Conservation (phyloP, 1,140 invertebrate genomes). For the Listronotus bonariensis region DNA sequence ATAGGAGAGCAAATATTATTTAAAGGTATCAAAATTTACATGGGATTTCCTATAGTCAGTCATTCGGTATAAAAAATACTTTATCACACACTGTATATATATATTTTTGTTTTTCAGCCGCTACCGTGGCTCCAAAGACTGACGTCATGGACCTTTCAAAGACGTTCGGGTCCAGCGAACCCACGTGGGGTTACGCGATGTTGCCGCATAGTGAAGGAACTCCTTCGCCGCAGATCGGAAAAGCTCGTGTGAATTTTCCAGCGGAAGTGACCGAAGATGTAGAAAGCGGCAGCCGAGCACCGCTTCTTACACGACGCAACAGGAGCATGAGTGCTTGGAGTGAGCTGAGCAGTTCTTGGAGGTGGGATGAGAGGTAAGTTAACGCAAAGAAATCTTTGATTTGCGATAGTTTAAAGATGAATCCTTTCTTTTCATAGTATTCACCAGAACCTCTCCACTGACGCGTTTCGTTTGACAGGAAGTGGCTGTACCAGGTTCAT, state of each 20-base stretch:
- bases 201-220: slow-evolving; percentile 56
- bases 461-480: too few relatives aligned
- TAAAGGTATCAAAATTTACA: too few relatives aligned
- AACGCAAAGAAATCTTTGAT: too few relatives aligned
- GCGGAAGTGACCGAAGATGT: slow-evolving; percentile 64
- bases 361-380: slow-evolving; percentile 77
- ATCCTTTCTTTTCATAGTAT: too few relatives aligned
- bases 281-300: slow-evolving; percentile 52
- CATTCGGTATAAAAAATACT: too few relatives aligned
- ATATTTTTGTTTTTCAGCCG: not conserved
- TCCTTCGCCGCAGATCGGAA: slow-evolving; percentile 52
- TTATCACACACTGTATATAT: too few relatives aligned
- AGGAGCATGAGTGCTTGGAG: slow-evolving; percentile 85
- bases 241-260: slow-evolving; percentile 70
- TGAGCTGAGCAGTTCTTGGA: slow-evolving; percentile 78
- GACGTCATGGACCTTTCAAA: slow-evolving; percentile 4
- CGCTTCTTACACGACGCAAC: slow-evolving; percentile 61
- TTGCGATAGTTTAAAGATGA: too few relatives aligned
- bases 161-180: slow-evolving; percentile 44
- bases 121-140: slow-evolving; percentile 27
- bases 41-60: too few relatives aligned
- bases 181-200: slow-evolving; percentile 62
- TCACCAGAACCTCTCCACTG: too few relatives aligned
- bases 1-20: too few relatives aligned
- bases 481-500: too few relatives aligned